Evolutionary conservation across 2,888 invertebrate species (phyloP).

Genomic region (Diaperis boleti): DNA sequence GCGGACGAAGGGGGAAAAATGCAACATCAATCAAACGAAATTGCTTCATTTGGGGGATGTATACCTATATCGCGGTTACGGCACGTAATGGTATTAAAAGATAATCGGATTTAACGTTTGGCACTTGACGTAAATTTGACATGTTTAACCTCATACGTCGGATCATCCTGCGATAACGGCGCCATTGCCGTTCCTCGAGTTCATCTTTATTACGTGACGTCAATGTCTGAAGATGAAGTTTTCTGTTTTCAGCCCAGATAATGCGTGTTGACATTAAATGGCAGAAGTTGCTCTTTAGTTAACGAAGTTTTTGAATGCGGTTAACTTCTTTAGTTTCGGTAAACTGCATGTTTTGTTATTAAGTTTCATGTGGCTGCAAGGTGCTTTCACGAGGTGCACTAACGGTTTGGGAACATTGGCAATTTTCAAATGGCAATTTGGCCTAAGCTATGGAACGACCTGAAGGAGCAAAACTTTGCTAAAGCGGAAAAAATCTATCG

Average conservation of each 20-base stretch:
- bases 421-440: too few relatives aligned
- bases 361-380: too few relatives aligned
- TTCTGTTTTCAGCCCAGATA: neutral
- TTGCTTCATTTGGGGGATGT: constrained; percentile 35
- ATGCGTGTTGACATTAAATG: neutral
- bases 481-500: too few relatives aligned
- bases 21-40: constrained; percentile 28
- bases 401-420: too few relatives aligned
- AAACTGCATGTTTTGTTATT: too few relatives aligned
- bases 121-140: constrained; percentile 41
- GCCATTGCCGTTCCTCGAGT: constrained; percentile 5
- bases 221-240: neutral
- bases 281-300: neutral
- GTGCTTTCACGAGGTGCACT: too few relatives aligned
- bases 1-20: constrained; percentile 3
- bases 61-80: constrained; percentile 21
- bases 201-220: constrained; percentile 11
- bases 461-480: too few relatives aligned
- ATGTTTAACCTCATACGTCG: constrained; percentile 37
- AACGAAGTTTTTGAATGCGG: neutral
- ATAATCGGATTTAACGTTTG: constrained; percentile 41
- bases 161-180: constrained; percentile 16
- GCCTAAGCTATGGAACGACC: too few relatives aligned
- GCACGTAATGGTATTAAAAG: constrained; percentile 37
- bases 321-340: too few relatives aligned